phyloP scores from a whole-genome alignment of 2,888 invertebrate species.

The Cosmorhoe ocellata region DNA sequence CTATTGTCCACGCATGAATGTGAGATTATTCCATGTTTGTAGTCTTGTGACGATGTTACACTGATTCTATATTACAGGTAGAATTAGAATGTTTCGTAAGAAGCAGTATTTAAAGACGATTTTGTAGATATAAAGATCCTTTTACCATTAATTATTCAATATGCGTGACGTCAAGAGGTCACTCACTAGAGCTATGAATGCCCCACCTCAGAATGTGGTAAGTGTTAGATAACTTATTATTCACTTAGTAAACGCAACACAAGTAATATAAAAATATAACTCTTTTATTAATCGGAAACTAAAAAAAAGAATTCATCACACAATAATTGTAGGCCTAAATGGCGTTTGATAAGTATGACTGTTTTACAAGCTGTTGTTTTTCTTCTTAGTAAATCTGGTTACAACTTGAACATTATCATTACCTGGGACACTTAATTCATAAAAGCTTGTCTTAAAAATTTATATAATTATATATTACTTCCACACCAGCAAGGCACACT shows the following conservation, averaged over 20 bases:
- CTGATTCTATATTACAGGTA: constrained; percentile 35
- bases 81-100: constrained; percentile 32
- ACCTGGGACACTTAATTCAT: too few species aligned
- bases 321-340: constrained; percentile 42
- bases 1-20: constrained; percentile 75
- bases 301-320: constrained; percentile 30
- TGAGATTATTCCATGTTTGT: constrained; percentile 71
- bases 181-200: constrained; percentile 32
- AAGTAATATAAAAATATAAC: not conserved
- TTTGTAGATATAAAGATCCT: constrained; percentile 34
- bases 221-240: constrained; percentile 17
- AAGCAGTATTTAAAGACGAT: constrained; percentile 35
- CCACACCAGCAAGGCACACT: constrained; percentile 31
- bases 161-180: constrained; percentile 24
- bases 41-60: constrained; percentile 53
- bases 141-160: constrained; percentile 26
- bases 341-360: constrained; percentile 27
- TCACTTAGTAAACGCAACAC: constrained; percentile 16
- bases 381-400: too few species aligned
- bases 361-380: constrained; percentile 9
- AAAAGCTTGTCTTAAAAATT: too few species aligned
- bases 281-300: constrained; percentile 23
- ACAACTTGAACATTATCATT: too few species aligned
- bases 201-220: constrained; percentile 29
- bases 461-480: not conserved